These are phyloP conservation scores for Hermodice carunculata DNA, from an alignment of 2,888 invertebrate genomes.

Conservation along the genomic window DNA sequence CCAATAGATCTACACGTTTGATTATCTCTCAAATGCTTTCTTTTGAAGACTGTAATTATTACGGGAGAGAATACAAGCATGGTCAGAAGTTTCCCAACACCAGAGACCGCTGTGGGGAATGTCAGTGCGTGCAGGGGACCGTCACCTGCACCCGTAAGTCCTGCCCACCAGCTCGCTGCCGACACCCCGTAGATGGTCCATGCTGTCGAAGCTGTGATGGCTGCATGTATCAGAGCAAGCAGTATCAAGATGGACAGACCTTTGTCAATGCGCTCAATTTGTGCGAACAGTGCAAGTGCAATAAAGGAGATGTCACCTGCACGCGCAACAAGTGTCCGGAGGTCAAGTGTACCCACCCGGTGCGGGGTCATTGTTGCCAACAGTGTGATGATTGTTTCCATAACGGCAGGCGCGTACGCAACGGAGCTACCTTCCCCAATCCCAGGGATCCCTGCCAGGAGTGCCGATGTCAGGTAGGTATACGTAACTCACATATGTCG, in stretches of 20 bases:
- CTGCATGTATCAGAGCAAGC: slow-evolving; percentile 51
- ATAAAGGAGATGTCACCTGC: slow-evolving; percentile 50
- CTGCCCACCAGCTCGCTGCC: slow-evolving; percentile 7
- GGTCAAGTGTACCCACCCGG: too few species aligned
- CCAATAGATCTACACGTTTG: too few species aligned
- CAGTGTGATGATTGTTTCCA: not conserved
- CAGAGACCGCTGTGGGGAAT: slow-evolving; percentile 46
- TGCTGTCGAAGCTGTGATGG: slow-evolving; percentile 60
- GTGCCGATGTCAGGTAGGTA: slow-evolving; percentile 11
- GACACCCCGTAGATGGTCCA: slow-evolving; percentile 35
- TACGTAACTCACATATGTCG: too few species aligned
- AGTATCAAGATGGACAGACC: slow-evolving; percentile 36
- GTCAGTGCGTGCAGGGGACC: slow-evolving; percentile 43
- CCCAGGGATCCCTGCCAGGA: not conserved
- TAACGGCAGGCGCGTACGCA: not conserved
- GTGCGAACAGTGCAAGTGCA: slow-evolving; percentile 45
- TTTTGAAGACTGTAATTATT: slow-evolving; percentile 42
- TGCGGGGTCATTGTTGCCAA: too few species aligned
- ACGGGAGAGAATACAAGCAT: slow-evolving; percentile 36
- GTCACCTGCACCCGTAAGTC: slow-evolving; percentile 2
- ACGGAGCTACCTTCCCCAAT: not conserved
- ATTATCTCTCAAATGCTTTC: too few species aligned
- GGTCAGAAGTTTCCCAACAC: slow-evolving; percentile 35
- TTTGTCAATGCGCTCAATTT: not conserved
- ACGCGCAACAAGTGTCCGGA: slow-evolving; percentile 42